Evolutionary conservation across 2,113 vertebrate species (phyloP).

Genomic region (Tachysurus vachellii): DNA sequence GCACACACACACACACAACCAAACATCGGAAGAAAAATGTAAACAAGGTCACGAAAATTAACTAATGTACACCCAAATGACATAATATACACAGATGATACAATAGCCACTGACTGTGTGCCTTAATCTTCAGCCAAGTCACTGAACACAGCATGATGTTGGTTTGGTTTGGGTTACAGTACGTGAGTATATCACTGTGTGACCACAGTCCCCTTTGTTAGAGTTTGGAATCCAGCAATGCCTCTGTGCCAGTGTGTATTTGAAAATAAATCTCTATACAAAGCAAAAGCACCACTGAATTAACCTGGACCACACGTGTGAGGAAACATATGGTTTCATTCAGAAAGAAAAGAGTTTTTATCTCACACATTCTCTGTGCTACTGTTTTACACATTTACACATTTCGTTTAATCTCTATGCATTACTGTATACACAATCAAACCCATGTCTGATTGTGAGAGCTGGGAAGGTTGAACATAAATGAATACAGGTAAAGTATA

Average conservation of each 20-base stretch:
- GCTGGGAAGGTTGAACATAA: neutral
- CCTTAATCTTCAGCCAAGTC: constrained; percentile 29
- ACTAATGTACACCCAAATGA: constrained; percentile 2
- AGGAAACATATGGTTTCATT: constrained; percentile 2
- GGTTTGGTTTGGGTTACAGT: constrained; percentile 11
- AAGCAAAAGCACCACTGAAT: constrained; percentile 16
- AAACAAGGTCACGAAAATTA: constrained; percentile 8
- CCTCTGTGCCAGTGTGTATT: constrained; percentile 18
- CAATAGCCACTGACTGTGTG: constrained; percentile 8
- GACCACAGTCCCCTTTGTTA: constrained; percentile 10
- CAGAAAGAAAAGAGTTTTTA: neutral
- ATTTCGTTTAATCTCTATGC: neutral
- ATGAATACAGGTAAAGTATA: neutral
- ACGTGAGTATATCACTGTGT: neutral
- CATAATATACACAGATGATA: constrained; percentile 23
- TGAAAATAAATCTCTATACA: neutral
- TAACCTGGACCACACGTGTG: constrained; percentile 31
- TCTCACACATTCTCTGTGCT: neutral
- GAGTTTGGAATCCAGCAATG: neutral
- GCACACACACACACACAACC: too few relatives aligned
- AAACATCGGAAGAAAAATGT: neutral
- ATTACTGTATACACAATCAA: constrained; percentile 29
- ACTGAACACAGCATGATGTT: neutral
- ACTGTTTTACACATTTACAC: constrained; percentile 8
- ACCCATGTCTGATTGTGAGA: neutral